These are phyloP conservation scores for Pangasius larnaudii DNA, from an alignment of 2,797 vertebrate species.

Conservation along the genomic window DNA sequence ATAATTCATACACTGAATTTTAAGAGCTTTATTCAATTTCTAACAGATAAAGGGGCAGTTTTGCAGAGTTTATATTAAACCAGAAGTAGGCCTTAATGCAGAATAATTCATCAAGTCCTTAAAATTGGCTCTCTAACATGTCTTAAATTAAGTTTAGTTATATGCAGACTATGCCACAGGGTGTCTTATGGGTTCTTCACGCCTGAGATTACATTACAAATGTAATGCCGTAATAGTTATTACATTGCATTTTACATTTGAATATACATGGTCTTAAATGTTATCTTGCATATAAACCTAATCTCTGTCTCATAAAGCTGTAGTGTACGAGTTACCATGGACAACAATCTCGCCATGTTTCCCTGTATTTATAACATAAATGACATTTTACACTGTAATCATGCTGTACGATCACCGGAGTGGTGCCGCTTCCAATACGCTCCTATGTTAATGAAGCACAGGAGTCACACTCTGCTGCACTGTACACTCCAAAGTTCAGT, in stretches of 20 bases:
- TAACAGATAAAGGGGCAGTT: not conserved
- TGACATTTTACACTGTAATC: not conserved
- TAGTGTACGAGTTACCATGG: not conserved
- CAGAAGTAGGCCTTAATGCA: not conserved
- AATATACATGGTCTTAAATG: not conserved
- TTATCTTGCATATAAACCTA: not conserved
- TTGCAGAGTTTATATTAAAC: not conserved
- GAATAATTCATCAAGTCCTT: not conserved
- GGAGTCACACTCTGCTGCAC: not conserved
- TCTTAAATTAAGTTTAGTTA: not conserved
- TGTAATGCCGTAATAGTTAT: not conserved
- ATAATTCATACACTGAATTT: constrained; percentile 14
- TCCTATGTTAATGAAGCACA: not conserved
- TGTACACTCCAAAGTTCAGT: not conserved
- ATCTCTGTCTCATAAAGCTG: not conserved
- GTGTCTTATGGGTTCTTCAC: not conserved
- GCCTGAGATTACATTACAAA: not conserved
- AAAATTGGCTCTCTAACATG: not conserved
- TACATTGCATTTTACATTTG: not conserved
- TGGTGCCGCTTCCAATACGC: not conserved
- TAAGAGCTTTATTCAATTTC: not conserved
- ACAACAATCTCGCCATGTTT: not conserved
- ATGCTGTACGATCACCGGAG: not conserved
- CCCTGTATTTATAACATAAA: too few species aligned
- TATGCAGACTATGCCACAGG: not conserved